Evolutionary conservation across 2,113 vertebrate species (phyloP), one percentile per base, ranked within the genome.

Genomic region (Euleptes europaea): DNA sequence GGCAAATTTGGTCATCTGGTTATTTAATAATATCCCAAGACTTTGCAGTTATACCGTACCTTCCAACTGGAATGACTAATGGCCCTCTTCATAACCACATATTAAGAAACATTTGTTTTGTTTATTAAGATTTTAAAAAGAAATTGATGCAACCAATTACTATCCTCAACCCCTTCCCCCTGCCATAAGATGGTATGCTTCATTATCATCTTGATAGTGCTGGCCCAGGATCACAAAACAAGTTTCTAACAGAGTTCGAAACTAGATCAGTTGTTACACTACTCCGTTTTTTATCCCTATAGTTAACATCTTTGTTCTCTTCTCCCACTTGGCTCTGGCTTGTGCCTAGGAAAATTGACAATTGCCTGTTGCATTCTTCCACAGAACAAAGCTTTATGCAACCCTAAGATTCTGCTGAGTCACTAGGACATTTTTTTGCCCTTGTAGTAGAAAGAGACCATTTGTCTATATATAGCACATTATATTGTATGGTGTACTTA

Each of bases 291-390:
- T 85, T 0, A 0, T 80, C 6, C 67, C 35, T 23, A n/a, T n/a
- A 42, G 65, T 57, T 76, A 42, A 76, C 63, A 40, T 79, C 26
- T 28, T 28, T 38, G 78, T 84, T 90, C 78, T 0, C 0, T 84
- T 86, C 76, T 54, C 83, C 44, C 74, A 88, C 67, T 84, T 84
- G 86, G 77, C 73, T 88, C 81, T 10, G 88, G 51, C 44, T 73
- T 10, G 0, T 49, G 44, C 79, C 86, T 86, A 84, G 78, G 77
- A 79, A 91, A 92, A 90, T 19, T 66, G 81, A 28, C 73, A 77
- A 86, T 76, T 90, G 47, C 86, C 87, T 88, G 90, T 91, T 76
- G 0, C 54, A 40, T 49, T 78, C 76, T 65, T 89, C 85, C 81
- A 88, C 19, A 85, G n/a, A 83, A 75, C 57, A 90, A 82, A 65